Evolutionary conservation across 2,888 invertebrate species (phyloP).

Genomic region (Tachina fera): DNA sequence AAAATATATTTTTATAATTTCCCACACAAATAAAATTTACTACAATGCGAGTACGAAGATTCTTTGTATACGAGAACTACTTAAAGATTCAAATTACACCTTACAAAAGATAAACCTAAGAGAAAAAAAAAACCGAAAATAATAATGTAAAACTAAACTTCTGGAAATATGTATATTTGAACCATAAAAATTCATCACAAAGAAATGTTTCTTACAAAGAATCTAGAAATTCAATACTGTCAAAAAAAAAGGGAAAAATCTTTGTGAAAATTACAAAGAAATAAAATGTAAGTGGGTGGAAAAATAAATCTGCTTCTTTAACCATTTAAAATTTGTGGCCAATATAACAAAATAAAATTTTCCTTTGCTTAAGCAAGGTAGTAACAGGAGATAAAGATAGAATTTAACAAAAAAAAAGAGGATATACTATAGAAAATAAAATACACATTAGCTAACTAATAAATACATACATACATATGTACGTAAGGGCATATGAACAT

Average conservation of each 20-base stretch:
- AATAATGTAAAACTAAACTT: conserved; percentile 15
- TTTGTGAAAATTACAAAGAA: background rate
- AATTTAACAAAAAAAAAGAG: background rate
- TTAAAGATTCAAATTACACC: conserved; percentile 27
- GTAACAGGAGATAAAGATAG: conserved; percentile 12
- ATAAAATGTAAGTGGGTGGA: background rate
- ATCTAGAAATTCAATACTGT: conserved; percentile 34
- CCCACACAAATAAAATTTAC: background rate
- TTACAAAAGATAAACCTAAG: background rate
- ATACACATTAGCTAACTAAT: conserved; percentile 13
- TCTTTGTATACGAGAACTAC: background rate
- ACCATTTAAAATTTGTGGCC: conserved; percentile 6
- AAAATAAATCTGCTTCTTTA: conserved; percentile 17
- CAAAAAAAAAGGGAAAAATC: background rate
- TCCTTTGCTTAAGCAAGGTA: background rate
- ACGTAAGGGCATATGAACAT: no score
- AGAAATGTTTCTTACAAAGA: background rate
- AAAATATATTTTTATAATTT: background rate
- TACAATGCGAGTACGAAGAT: background rate
- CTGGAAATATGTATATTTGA: conserved; percentile 18
- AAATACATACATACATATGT: no score
- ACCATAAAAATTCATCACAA: conserved; percentile 3
- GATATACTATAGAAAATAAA: background rate
- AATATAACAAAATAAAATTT: conserved; percentile 17
- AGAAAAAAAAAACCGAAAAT: background rate